Conservation (phyloP, 2,797 vertebrate genomes). For the Rachycentron canadum region DNA sequence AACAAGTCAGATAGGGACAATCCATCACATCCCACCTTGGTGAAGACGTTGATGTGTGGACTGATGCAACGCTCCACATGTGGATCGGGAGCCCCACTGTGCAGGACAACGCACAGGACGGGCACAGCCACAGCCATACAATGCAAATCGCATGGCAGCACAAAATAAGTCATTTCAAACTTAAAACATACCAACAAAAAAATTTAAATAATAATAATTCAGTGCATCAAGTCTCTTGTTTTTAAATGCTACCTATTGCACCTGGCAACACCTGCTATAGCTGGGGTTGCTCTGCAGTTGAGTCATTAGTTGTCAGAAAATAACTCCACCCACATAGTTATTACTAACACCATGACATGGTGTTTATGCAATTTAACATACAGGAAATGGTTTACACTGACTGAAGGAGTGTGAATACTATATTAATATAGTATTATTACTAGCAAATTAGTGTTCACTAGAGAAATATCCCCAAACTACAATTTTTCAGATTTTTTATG, state of each 20-base stretch:
- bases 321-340: constrained; percentile 11
- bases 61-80: background rate
- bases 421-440: no score
- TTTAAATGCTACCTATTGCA: constrained; percentile 17
- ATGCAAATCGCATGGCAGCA: background rate
- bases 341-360: background rate
- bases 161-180: background rate
- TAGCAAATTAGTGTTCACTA: constrained; percentile 4
- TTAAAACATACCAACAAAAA: background rate
- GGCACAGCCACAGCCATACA: background rate
- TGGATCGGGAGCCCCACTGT: background rate
- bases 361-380: background rate
- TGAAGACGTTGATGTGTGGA: constrained; percentile 6
- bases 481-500: constrained; percentile 12
- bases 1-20: constrained; percentile 34
- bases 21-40: constrained; percentile 28
- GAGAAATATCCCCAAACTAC: constrained; percentile 1
- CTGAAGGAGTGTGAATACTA: background rate
- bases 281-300: constrained; percentile 4
- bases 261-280: constrained; percentile 30
- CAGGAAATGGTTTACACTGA: constrained; percentile 20
- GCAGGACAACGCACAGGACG: constrained; percentile 8
- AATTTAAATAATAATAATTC: background rate
- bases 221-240: background rate
- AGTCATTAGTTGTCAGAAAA: constrained; percentile 30